Conservation (phyloP, 1,140 invertebrate genomes). For the Apis laboriosa region DNA sequence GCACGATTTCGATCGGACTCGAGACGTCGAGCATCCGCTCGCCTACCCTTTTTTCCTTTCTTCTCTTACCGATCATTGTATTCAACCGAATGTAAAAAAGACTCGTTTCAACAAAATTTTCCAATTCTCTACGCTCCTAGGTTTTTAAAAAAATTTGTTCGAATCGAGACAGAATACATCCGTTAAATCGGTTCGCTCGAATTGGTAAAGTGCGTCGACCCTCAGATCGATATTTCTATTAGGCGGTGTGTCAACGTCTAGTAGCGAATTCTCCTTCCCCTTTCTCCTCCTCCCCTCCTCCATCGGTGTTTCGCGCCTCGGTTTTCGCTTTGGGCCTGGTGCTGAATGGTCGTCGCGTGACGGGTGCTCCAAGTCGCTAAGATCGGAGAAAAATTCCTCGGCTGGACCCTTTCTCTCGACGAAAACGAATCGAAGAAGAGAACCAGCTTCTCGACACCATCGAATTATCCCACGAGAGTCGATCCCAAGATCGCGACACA, state of each 20-base stretch:
- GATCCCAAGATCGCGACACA: too few species aligned
- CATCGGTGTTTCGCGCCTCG: constrained; percentile 21
- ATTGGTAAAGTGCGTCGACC: constrained; percentile 64
- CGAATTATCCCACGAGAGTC: too few species aligned
- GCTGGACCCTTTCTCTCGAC: too few species aligned
- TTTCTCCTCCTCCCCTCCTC: background rate
- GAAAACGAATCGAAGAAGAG: too few species aligned
- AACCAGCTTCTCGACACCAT: constrained; percentile 25
- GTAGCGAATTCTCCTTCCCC: constrained; percentile 42
- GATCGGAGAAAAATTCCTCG: constrained; percentile 50
- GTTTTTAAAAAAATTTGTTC: background rate
- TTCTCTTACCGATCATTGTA: background rate
- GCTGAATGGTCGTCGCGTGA: constrained; percentile 58
- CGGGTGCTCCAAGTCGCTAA: constrained; percentile 51
- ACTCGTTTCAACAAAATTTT: too few species aligned
- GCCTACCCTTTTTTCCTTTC: background rate
- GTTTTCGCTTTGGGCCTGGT: constrained; percentile 34
- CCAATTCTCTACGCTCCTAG: too few species aligned
- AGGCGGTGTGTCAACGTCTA: constrained; percentile 61
- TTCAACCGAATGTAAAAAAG: too few species aligned
- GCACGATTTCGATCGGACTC: constrained; percentile 58
- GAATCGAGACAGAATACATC: background rate
- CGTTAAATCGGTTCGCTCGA: background rate
- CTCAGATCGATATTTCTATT: constrained; percentile 71
- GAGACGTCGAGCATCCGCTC: constrained; percentile 19